Percentiles rank a stretch among this genome's conserved stretches.
phyloP scores from a whole-genome alignment of 2,888 invertebrate species.

The Coenonympha glycerion region DNA sequence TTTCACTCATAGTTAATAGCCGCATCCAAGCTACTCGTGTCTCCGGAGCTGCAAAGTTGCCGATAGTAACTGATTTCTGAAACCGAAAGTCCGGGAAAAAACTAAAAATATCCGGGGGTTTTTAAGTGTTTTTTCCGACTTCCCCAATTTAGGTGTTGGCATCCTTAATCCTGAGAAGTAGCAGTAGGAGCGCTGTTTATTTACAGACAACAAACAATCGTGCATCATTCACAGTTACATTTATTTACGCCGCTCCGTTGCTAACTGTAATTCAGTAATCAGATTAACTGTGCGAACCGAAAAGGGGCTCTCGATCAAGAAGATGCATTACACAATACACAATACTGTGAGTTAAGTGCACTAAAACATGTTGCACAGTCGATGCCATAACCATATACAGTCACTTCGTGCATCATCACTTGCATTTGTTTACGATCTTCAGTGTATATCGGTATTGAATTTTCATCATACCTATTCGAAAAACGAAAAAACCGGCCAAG shows the following conservation, averaged over 20 bases:
- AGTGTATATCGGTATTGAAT: conserved; percentile 17
- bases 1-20: no score
- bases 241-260: background rate
- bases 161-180: no score
- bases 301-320: conserved; percentile 6
- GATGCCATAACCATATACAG: conserved; percentile 22
- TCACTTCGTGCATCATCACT: conserved; percentile 58
- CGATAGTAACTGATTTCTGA: no score
- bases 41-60: no score
- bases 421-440: conserved; percentile 55
- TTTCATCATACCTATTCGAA: no score
- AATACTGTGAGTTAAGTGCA: no score
- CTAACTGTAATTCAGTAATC: conserved; percentile 37
- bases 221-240: conserved; percentile 3
- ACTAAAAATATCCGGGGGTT: no score
- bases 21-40: no score
- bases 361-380: conserved; percentile 23
- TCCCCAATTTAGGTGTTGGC: background rate
- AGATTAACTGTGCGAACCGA: conserved; percentile 51
- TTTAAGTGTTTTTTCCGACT: no score
- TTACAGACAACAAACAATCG: background rate
- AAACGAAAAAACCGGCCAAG: no score
- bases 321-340: conserved; percentile 23
- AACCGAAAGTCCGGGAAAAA: no score
- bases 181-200: background rate